A percentile compares a stretch with the other conserved stretches of the same genome.
phyloP scores from a whole-genome alignment of 1,140 invertebrate genomes.

The Leguminivora glycinivorella region DNA sequence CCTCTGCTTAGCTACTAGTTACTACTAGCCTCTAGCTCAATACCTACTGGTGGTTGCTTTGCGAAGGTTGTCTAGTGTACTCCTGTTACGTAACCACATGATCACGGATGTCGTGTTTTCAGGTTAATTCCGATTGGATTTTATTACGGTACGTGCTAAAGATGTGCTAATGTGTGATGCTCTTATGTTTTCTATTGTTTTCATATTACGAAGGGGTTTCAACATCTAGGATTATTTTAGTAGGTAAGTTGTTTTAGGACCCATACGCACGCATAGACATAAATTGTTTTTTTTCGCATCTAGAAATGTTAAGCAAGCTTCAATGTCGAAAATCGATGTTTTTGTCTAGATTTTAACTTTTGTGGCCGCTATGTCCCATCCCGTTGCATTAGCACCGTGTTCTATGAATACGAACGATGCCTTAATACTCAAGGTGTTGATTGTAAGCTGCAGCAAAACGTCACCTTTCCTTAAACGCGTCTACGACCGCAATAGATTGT shows the following conservation, averaged over 20 bases:
- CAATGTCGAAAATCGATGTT: too few species aligned
- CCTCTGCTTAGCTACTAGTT: too few species aligned
- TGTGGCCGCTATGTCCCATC: too few species aligned
- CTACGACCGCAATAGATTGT: constrained; percentile 12
- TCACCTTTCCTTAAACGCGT: neutral
- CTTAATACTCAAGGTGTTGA: neutral
- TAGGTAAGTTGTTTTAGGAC: neutral
- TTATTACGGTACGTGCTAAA: neutral
- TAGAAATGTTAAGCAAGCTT: too few species aligned
- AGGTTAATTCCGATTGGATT: constrained; percentile 3
- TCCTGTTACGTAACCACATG: constrained; percentile 3
- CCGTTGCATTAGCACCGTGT: too few species aligned
- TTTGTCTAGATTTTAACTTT: too few species aligned
- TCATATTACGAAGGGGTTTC: neutral
- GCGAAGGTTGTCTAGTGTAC: neutral
- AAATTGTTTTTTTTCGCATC: neutral
- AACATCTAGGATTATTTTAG: neutral
- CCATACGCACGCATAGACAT: too few species aligned
- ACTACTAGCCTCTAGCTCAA: too few species aligned
- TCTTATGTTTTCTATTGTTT: neutral
- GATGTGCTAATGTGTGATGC: neutral
- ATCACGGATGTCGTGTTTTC: neutral
- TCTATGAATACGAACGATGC: too few species aligned
- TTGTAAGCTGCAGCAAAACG: neutral
- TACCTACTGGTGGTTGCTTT: neutral